phyloP scores from a whole-genome alignment of 2,113 vertebrate species.

The Smithornis capensis region DNA sequence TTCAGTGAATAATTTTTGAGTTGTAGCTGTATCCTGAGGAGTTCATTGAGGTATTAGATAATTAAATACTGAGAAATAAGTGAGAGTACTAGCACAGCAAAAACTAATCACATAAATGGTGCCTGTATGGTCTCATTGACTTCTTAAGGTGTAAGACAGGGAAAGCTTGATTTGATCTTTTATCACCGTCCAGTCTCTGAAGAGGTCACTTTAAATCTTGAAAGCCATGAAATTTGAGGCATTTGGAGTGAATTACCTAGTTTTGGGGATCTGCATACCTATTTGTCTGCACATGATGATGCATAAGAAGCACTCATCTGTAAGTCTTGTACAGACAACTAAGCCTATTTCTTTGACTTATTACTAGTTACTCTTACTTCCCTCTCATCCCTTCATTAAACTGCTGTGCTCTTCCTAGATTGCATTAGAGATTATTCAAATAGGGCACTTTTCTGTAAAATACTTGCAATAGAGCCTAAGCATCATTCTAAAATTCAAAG shows the following conservation, averaged over 20 bases:
- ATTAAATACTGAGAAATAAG: neutral
- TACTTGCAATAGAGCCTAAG: neutral
- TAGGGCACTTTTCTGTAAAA: neutral
- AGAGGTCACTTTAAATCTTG: neutral
- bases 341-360: neutral
- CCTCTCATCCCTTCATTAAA: neutral
- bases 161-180: neutral
- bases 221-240: neutral
- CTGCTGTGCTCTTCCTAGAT: neutral
- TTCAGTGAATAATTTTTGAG: slow-evolving; percentile 5
- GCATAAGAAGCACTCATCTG: neutral
- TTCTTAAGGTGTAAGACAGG: neutral
- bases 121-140: neutral
- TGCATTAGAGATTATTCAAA: neutral
- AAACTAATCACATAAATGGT: neutral
- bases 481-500: neutral
- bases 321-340: neutral
- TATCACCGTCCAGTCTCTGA: neutral
- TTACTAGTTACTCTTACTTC: neutral
- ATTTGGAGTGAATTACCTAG: neutral
- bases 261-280: neutral
- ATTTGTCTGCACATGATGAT: neutral
- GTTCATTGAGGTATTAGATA: slow-evolving; percentile 11
- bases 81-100: neutral
- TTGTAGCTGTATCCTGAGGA: neutral